Percentiles rank a stretch among this genome's conserved stretches.
phyloP scores from a whole-genome alignment of 2,797 vertebrate species.

The Brachymystax lenok region DNA sequence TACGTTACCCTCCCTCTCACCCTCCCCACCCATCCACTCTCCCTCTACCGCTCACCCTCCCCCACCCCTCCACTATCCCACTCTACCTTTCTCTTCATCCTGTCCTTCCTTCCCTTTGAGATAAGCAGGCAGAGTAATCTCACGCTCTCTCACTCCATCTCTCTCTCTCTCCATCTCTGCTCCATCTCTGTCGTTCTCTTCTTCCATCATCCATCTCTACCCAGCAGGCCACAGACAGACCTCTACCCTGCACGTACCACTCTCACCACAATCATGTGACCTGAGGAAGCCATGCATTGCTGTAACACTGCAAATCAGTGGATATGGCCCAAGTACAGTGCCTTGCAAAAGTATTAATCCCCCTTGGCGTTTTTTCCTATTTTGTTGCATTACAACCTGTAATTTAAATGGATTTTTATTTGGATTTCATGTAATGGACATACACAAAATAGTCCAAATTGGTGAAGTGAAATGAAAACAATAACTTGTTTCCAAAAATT shows the following conservation, averaged over 20 bases:
- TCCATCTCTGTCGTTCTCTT: conserved; percentile 29
- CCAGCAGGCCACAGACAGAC: not conserved
- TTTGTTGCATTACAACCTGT: too few relatives aligned
- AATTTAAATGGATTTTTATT: too few relatives aligned
- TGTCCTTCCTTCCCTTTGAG: conserved; percentile 46
- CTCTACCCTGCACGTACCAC: conserved; percentile 47
- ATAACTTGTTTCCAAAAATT: too few relatives aligned
- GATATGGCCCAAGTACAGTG: too few relatives aligned
- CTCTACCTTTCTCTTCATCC: conserved; percentile 20
- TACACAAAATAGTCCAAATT: too few relatives aligned
- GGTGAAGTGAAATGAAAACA: too few relatives aligned
- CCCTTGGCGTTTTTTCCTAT: too few relatives aligned
- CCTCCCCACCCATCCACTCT: too few relatives aligned
- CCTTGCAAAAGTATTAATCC: too few relatives aligned
- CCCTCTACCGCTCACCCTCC: too few relatives aligned
- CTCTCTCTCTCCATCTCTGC: conserved; percentile 13
- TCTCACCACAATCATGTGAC: not conserved
- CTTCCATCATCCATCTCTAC: conserved; percentile 38
- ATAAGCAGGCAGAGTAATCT: conserved; percentile 59
- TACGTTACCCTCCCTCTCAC: too few relatives aligned
- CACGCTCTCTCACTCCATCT: conserved; percentile 28
- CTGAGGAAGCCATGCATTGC: not conserved
- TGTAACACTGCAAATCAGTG: not conserved
- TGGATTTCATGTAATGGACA: too few relatives aligned
- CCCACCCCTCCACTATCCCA: not conserved